These are phyloP conservation scores for Pavo muticus DNA, from an alignment of 2,113 vertebrate genomes.

Conservation along the genomic window DNA sequence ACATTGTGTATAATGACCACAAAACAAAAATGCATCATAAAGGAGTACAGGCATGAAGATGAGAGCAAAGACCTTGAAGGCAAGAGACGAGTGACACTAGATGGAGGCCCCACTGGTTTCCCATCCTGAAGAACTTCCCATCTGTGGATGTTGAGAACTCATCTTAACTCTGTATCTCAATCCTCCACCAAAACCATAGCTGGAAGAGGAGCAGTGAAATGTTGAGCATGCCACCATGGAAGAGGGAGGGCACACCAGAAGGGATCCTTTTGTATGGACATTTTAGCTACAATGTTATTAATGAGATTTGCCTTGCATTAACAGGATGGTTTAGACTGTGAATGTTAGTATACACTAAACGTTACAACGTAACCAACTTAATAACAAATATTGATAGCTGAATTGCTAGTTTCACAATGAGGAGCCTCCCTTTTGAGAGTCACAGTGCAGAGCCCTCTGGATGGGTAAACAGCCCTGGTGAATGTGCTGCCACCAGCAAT, in stretches of 20 bases:
- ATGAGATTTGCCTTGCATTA: background rate
- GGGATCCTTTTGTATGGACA: background rate
- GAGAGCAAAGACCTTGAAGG: too few relatives aligned
- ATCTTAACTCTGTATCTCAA: accelerated
- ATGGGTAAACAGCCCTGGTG: too few relatives aligned
- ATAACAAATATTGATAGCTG: accelerated
- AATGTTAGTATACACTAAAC: background rate
- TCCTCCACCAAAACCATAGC: background rate
- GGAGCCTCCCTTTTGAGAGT: background rate
- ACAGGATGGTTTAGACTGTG: background rate
- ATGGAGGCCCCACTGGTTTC: too few relatives aligned
- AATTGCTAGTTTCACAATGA: background rate
- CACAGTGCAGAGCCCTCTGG: background rate
- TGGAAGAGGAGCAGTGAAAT: background rate
- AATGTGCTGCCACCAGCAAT: too few relatives aligned
- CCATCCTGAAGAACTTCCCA: background rate
- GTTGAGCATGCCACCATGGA: background rate
- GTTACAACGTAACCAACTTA: background rate
- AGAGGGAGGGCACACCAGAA: background rate
- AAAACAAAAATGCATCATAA: too few relatives aligned
- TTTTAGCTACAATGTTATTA: background rate
- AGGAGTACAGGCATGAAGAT: too few relatives aligned
- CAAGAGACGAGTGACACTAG: too few relatives aligned
- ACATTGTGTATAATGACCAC: too few relatives aligned
- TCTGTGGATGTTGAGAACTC: background rate